A percentile compares a stretch with the other conserved stretches of the same genome.
Conservation (phyloP, 1,140 invertebrate genomes). For the Ptiloglossa arizonensis region DNA sequence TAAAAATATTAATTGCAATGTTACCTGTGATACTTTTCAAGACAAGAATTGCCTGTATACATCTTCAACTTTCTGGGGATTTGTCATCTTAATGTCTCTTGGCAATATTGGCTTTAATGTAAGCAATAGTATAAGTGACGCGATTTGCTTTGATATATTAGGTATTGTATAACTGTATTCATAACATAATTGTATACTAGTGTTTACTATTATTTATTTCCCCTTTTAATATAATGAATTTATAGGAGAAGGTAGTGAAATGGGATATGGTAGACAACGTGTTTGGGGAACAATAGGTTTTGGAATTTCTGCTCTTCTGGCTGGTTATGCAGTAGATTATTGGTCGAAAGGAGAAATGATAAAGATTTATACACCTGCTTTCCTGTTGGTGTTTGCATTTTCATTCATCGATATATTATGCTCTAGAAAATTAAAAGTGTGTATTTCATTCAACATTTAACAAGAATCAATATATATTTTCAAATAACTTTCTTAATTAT, state of each 20-base stretch:
- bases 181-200: slow-evolving; percentile 11
- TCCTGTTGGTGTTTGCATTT: slow-evolving; percentile 85
- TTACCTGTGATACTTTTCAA: slow-evolving; percentile 60
- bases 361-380: slow-evolving; percentile 87
- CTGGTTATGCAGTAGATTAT: slow-evolving; percentile 85
- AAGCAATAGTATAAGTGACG: slow-evolving; percentile 89
- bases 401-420: slow-evolving; percentile 85
- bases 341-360: slow-evolving; percentile 80
- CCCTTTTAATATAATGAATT: background rate
- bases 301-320: slow-evolving; percentile 85
- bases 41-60: slow-evolving; percentile 80
- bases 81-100: slow-evolving; percentile 86
- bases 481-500: slow-evolving; percentile 13
- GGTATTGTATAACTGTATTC: slow-evolving; percentile 81
- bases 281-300: slow-evolving; percentile 91
- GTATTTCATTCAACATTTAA: slow-evolving; percentile 4
- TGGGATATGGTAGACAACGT: slow-evolving; percentile 88
- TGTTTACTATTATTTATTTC: background rate
- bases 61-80: slow-evolving; percentile 86
- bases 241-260: slow-evolving; percentile 83
- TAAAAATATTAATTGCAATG: slow-evolving; percentile 51
- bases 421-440: slow-evolving; percentile 85
- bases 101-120: slow-evolving; percentile 90
- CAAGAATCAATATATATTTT: background rate
- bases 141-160: slow-evolving; percentile 90